Percentiles rank a stretch among this genome's conserved stretches.
These are phyloP conservation scores for Amblyraja radiata DNA, from an alignment of 2,797 vertebrate species.

Conservation along the genomic window DNA sequence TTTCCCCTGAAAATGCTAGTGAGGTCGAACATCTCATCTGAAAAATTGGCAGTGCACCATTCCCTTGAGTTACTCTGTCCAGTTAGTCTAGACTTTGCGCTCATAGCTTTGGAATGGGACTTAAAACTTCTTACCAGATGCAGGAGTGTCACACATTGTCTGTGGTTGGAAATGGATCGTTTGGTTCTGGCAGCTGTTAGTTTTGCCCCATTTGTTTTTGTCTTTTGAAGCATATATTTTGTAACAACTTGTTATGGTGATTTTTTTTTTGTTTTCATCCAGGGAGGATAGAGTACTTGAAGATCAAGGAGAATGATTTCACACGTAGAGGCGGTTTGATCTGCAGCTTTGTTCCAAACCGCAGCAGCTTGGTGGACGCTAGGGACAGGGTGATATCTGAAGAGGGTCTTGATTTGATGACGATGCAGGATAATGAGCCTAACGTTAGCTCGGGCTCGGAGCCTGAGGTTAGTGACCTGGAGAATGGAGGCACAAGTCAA, in stretches of 20 bases:
- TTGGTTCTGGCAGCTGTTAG: not conserved
- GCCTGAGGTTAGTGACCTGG: not conserved
- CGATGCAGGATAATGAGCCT: not conserved
- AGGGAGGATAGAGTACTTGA: conserved; percentile 35
- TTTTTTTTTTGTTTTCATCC: not conserved
- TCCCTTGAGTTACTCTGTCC: not conserved
- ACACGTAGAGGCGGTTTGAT: conserved; percentile 20
- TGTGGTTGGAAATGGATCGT: not conserved
- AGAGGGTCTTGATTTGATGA: not conserved
- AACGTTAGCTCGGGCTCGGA: not conserved
- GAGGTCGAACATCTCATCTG: not conserved
- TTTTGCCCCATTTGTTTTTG: not conserved
- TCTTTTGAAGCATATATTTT: not conserved
- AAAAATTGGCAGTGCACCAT: not conserved
- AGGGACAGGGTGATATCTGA: not conserved
- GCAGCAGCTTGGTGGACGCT: not conserved
- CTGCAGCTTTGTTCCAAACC: not conserved
- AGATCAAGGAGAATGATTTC: conserved; percentile 27
- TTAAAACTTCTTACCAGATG: not conserved
- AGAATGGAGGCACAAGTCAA: not conserved
- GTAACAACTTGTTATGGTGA: not conserved
- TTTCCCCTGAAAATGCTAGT: not conserved
- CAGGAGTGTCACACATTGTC: too few species aligned
- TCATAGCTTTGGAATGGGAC: not conserved
- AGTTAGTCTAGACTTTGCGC: not conserved